Base-by-base conservation (phyloP, 2,888 invertebrate genomes). In the Limnephilus lunatus region DNA sequence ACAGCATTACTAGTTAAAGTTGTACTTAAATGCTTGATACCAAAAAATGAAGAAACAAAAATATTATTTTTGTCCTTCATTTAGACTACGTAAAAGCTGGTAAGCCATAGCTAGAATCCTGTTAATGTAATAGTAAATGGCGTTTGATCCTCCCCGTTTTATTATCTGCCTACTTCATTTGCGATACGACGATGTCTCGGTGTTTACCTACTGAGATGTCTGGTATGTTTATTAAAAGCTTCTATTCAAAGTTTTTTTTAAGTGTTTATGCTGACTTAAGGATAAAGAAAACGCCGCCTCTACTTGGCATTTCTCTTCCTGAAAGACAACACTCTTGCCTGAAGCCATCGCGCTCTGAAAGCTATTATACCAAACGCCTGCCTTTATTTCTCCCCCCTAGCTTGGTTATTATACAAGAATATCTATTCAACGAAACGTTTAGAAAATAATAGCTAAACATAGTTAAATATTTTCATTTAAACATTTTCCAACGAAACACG, bases 341-440 rank as follows among this genome's bases (percentile, higher is more conserved):
- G 85, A 85, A 85, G 44, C 85, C 44, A 44, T 39, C n/a, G n/a
- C 39, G 32, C 44, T 44, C 85, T n/a, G 25, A 85, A n/a, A 44
- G 85, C 85, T 14, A 5, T 44, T n/a, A 39, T 85, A 39, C n/a
- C 44, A 85, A 85, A 39, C 85, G 44, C 85, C 44, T 85, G n/a
- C n/a, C 5, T 7, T 68, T 5, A 68, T 68, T 85, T 39, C 85
- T 39, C 85, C n/a, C 44, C 44, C 85, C n/a, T n/a, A 2, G 39
- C 39, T 44, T 39, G n/a, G 39, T 85, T 85, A n/a, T n/a, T 32
- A 32, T 39, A 35, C 85, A 85, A 85, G 39, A 44, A 44, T 85
- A 44, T 85, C 85, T 85, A 85, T 85, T 44, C 44, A 39, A 85
- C 39, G 31, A 35, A 85, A 85, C 85, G 9, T 85, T 39, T 25